Evolutionary conservation across 2,797 vertebrate genomes (phyloP).

Genomic region (Enteromius unitaeniatus): DNA sequence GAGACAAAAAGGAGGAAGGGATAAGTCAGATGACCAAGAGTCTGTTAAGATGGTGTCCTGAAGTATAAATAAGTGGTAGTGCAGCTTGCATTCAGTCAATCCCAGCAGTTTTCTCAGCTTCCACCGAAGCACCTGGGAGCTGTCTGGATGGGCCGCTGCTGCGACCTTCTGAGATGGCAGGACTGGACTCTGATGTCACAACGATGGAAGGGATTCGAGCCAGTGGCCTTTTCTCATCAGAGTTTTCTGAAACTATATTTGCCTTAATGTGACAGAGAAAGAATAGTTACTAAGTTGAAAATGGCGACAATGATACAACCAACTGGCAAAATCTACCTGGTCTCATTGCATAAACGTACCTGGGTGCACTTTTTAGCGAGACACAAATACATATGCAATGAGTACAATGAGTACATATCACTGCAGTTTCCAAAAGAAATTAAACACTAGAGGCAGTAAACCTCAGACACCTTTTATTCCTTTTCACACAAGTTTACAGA

Average conservation of each 20-base stretch:
- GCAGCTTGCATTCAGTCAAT: slow-evolving; percentile 53
- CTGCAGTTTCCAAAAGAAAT: no score
- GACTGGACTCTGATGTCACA: slow-evolving; percentile 80
- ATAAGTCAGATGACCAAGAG: slow-evolving; percentile 5
- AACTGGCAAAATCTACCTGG: no score
- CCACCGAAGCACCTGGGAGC: slow-evolving; percentile 54
- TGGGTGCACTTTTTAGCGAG: no score
- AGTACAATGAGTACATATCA: no score
- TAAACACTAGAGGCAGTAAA: no score
- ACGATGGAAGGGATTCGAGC: slow-evolving; percentile 69
- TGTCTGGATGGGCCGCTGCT: slow-evolving; percentile 53
- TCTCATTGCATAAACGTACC: no score
- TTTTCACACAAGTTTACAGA: no score
- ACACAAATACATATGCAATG: no score
- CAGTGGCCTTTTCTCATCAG: slow-evolving; percentile 34
- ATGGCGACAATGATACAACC: background rate
- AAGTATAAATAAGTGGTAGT: slow-evolving; percentile 21
- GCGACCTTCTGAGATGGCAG: slow-evolving; percentile 61
- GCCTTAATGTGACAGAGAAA: slow-evolving; percentile 48
- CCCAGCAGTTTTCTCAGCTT: slow-evolving; percentile 63
- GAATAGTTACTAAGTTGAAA: background rate
- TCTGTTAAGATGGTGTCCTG: slow-evolving; percentile 47
- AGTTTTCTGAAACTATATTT: slow-evolving; percentile 29
- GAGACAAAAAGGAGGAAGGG: slow-evolving; percentile 3
- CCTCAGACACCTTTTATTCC: no score